Base-by-base conservation (phyloP, 2,797 vertebrate species). In the Tokudaia tokunoshimensis region DNA sequence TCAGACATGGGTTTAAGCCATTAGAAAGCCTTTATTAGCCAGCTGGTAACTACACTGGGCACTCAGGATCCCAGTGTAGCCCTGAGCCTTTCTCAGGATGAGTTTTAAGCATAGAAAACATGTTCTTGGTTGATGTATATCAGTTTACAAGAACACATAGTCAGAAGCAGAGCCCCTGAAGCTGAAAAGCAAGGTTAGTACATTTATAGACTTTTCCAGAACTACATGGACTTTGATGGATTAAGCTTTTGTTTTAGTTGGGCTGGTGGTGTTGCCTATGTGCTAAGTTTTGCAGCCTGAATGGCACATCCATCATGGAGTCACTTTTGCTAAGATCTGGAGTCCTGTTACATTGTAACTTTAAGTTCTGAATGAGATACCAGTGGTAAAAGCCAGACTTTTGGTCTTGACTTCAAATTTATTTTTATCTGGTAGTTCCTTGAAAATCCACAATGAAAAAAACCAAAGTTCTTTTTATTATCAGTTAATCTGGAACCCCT, bases 341-440 rank as follows among this genome's bases (percentile, higher is more conserved):
- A 34, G 20, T 37, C 10, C 72, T 24, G 10, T 74, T 26, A 75
- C 1, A 44, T 22, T 44, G 22, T 15, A 31, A 20, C 29, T 65
- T 65, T 59, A 0, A n/a, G 37, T 34, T 70, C 10, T 63, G 44
- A 63, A 31, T 37, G 20, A 61, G 75, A 75, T 41, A 12, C 67
- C 47, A 80, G 65, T 41, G 22, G 67, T 81, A 87, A 91, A 96
- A 95, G 24, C 26, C 55, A 82, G 34, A 47, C 14, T 72, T 74
- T 6, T 63, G 10, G 24, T 57, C 24, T 20, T 84, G 2, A 24
- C 76, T 84, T 85, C 61, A 91, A 67, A 31, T 57, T 59, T 63
- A 29, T 63, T 63, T 63, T 63, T 63, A 29, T 7, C 57, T 55
- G 14, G 26, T 47, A 41, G 5, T 57, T 92, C 29, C 20, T 92